Conservation (phyloP, 2,888 invertebrate genomes). For the Cryptosula pallasiana region DNA sequence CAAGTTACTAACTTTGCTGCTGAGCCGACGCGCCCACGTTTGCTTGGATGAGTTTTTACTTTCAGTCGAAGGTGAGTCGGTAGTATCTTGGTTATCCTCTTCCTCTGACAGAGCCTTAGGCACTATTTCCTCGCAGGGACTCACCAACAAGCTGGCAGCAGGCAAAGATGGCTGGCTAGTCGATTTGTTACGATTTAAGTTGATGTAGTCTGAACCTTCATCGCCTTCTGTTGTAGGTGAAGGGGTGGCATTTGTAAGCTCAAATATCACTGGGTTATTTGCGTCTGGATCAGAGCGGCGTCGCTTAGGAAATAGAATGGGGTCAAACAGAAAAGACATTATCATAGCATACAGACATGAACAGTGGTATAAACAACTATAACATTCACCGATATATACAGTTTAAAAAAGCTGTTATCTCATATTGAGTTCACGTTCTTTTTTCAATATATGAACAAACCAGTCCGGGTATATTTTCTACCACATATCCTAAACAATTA, state of each 20-base stretch:
- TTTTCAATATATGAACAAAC: too few species aligned
- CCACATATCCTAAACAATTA: too few species aligned
- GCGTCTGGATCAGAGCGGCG: neutral
- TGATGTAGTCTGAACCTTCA: neutral
- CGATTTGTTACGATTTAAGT: neutral
- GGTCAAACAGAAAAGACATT: too few species aligned
- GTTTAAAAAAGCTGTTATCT: too few species aligned
- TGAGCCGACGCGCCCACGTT: conserved; percentile 25
- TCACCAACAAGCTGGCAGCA: neutral
- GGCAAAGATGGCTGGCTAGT: neutral
- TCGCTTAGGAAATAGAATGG: too few species aligned
- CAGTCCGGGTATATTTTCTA: too few species aligned
- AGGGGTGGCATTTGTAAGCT: neutral
- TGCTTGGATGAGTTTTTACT: neutral
- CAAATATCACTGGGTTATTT: neutral
- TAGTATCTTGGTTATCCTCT: conserved; percentile 9
- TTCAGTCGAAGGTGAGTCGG: neutral
- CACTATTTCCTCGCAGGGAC: conserved; percentile 9
- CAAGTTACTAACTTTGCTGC: conserved; percentile 25
- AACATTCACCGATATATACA: too few species aligned
- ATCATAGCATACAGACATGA: too few species aligned
- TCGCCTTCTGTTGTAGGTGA: neutral
- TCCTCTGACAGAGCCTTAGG: conserved; percentile 1
- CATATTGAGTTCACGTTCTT: too few species aligned
- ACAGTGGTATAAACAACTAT: too few species aligned